phyloP scores from a whole-genome alignment of 2,113 vertebrate species.

The Zosterops hypoxanthus region DNA sequence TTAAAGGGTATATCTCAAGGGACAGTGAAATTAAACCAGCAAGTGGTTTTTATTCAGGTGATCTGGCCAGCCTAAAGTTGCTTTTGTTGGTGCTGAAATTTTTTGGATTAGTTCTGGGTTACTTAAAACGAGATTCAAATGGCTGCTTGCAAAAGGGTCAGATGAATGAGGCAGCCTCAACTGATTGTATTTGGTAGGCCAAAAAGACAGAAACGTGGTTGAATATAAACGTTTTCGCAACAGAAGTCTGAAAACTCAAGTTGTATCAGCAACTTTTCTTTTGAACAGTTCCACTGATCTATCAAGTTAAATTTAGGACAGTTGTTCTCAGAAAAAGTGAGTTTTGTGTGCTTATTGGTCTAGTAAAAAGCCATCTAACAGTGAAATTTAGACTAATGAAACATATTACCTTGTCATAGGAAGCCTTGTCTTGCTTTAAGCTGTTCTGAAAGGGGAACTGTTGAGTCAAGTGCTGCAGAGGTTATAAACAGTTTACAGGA shows the following conservation, averaged over 20 bases:
- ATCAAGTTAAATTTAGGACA: background rate
- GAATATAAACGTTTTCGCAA: background rate
- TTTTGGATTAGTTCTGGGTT: background rate
- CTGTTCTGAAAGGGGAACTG: background rate
- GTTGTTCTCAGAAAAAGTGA: background rate
- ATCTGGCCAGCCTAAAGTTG: background rate
- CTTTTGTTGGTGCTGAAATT: background rate
- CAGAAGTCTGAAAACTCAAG: background rate
- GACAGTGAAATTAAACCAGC: background rate
- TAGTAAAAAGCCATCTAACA: background rate
- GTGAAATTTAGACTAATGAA: background rate
- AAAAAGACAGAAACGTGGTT: background rate
- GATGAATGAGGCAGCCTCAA: background rate
- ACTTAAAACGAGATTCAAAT: background rate
- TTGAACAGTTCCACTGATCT: background rate
- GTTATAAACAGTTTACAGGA: background rate
- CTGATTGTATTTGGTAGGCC: background rate
- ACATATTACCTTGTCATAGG: fast-evolving
- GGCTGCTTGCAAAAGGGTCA: background rate
- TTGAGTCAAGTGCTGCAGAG: background rate
- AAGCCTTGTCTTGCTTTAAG: background rate
- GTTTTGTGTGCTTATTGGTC: background rate
- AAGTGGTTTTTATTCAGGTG: background rate
- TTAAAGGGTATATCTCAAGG: background rate
- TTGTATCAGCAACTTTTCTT: background rate